Base-by-base conservation (phyloP, 2,888 invertebrate species). In the Dusona sp. region DNA sequence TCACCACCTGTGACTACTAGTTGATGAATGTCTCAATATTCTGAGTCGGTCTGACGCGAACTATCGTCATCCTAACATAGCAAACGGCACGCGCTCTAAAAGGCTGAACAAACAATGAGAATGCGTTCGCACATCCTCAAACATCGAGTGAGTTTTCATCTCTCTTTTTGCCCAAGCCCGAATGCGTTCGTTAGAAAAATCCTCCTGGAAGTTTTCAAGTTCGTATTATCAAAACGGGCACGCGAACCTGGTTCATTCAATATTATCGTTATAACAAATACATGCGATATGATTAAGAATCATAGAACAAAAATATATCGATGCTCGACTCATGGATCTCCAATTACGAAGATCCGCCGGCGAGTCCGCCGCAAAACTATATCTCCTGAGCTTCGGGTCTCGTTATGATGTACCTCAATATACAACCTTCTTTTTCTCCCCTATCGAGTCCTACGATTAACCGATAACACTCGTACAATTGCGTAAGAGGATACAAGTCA, bases 371-470 rank as follows among this genome's bases (percentile, higher is more conserved):
- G 42, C 36, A n/a, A 22, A 68, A 54, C 42, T 45, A 16, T 70
- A 70, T 36, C 57, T 64, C 48, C 6, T 8, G 29, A 29, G 25
- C 36, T 4, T 9, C 48, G 70, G 16, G 19, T 25, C 70, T 77
- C 54, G 29, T 51, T 79, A 45, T 70, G 29, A 61, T 45, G 19
- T 38, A 25, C 51, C 78, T 67, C 36, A 33, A 54, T 36, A 65
- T 48, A 33, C 29, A 45, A 3, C 61, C 22, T 36, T 51, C 36
- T 67, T 38, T 51, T 67, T 54, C 72, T 65, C 65, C 42, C 64
- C 51, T 83, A 57, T 78, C 68, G 51, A 42, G 54, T 48, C 25
- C 45, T 88, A 88, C 90, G 91, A 91, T 91, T 90, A 92, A 87
- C 89, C 83, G 89, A 90, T 90, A 89, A 74, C 51, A 72, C 29